phyloP scores from a whole-genome alignment of 2,113 vertebrate species.

The Pseudorhombus dupliciocellatus region DNA sequence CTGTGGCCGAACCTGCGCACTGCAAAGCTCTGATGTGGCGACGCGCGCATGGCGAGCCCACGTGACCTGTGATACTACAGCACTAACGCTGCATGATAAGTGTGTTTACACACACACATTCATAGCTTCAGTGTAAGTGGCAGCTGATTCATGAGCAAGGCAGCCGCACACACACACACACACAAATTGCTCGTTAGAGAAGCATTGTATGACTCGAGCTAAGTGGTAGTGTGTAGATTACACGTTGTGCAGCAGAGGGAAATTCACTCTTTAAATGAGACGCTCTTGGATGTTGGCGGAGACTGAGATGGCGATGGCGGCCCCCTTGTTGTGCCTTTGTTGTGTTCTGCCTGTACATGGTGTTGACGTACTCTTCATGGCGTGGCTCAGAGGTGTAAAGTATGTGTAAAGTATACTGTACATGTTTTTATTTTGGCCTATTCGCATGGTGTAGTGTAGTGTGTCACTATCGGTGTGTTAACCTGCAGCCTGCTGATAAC shows the following conservation, averaged over 20 bases:
- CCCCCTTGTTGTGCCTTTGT: background rate
- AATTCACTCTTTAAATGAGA: background rate
- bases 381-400: background rate
- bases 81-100: background rate
- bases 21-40: conserved; percentile 1
- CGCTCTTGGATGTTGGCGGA: background rate
- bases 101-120: background rate
- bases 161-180: background rate
- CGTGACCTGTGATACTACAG: conserved; percentile 13
- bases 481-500: conserved; percentile 63
- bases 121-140: background rate
- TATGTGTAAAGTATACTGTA: background rate
- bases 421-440: background rate
- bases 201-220: background rate
- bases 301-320: background rate
- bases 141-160: conserved; percentile 4
- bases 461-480: too few relatives aligned
- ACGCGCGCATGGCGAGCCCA: conserved; percentile 17
- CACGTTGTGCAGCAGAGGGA: background rate
- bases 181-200: background rate
- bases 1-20: conserved; percentile 14
- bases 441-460: background rate
- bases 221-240: background rate
- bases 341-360: too few relatives aligned
- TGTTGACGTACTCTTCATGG: too few relatives aligned